Conservation (phyloP, 2,113 vertebrate species). For the Tenrec ecaudatus region DNA sequence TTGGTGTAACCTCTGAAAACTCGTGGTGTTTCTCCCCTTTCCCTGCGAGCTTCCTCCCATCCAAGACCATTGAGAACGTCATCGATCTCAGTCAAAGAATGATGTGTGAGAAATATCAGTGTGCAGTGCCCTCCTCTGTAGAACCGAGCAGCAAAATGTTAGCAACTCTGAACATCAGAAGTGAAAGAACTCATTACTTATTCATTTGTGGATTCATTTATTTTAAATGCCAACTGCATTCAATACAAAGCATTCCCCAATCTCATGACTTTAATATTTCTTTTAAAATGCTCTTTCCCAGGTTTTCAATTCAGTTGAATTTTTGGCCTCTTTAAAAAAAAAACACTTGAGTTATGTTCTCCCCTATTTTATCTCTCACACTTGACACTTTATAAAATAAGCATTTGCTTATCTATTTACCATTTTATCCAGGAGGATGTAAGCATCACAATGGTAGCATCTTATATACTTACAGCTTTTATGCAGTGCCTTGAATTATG, state of each 20-base stretch:
- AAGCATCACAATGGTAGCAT: not conserved
- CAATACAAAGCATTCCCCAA: not conserved
- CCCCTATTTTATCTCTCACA: not conserved
- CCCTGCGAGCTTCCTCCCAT: too few relatives aligned
- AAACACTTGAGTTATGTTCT: not conserved
- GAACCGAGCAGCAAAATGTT: too few relatives aligned
- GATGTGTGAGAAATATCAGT: too few relatives aligned
- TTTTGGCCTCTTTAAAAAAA: not conserved
- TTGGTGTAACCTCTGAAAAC: too few relatives aligned
- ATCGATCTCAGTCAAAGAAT: too few relatives aligned
- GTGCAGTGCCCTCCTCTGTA: too few relatives aligned
- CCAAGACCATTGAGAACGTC: too few relatives aligned
- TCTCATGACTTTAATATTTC: slow-evolving; percentile 11
- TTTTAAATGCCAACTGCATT: slow-evolving; percentile 33
- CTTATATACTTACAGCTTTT: too few relatives aligned
- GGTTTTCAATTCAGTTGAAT: not conserved
- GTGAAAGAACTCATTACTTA: slow-evolving; percentile 18
- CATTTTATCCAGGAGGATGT: not conserved
- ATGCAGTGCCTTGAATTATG: too few relatives aligned
- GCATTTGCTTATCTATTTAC: not conserved
- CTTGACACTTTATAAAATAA: not conserved
- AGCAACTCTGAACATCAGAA: not conserved
- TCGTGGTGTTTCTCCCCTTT: too few relatives aligned
- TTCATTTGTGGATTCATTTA: not conserved
- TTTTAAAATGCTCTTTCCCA: not conserved